Evolutionary conservation across 2,113 vertebrate genomes (phyloP).

Genomic region (Dasyprocta punctata): DNA sequence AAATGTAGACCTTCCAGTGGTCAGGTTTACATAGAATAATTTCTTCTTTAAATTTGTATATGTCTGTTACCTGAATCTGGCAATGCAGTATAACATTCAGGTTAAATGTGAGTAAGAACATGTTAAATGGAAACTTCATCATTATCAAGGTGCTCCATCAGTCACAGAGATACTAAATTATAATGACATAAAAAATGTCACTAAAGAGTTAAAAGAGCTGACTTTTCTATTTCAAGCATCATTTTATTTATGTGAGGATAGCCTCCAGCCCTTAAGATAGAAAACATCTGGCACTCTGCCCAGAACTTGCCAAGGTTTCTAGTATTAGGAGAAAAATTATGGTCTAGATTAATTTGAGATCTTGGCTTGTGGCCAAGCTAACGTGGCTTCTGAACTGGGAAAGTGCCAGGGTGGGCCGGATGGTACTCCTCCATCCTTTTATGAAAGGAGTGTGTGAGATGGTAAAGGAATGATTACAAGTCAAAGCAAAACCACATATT

Average conservation of each 20-base stretch:
- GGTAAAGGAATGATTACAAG: neutral
- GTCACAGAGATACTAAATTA: neutral
- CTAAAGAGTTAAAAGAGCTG: conserved; percentile 50
- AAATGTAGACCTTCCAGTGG: neutral
- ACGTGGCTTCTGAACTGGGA: conserved; percentile 21
- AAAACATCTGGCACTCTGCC: conserved; percentile 59
- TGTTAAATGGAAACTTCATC: neutral
- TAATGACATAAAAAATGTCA: conserved; percentile 1
- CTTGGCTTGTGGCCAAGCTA: conserved; percentile 35
- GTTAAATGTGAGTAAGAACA: neutral
- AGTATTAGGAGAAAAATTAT: conserved; percentile 46
- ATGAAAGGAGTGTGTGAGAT: neutral
- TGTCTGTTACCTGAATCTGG: neutral
- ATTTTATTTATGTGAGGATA: conserved; percentile 61
- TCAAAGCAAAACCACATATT: neutral
- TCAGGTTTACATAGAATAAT: neutral
- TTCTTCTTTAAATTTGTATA: neutral
- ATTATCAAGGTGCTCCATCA: neutral
- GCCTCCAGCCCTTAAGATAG: neutral
- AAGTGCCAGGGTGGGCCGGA: neutral
- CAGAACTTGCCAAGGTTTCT: conserved; percentile 52
- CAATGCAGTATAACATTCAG: neutral
- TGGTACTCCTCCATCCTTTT: neutral
- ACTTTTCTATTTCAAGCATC: conserved; percentile 34
- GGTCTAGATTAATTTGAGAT: conserved; percentile 51